A percentile compares a stretch with the other conserved stretches of the same genome.
These are phyloP conservation scores for Sialia sialis DNA, from an alignment of 2,113 vertebrate species.

Conservation along the genomic window DNA sequence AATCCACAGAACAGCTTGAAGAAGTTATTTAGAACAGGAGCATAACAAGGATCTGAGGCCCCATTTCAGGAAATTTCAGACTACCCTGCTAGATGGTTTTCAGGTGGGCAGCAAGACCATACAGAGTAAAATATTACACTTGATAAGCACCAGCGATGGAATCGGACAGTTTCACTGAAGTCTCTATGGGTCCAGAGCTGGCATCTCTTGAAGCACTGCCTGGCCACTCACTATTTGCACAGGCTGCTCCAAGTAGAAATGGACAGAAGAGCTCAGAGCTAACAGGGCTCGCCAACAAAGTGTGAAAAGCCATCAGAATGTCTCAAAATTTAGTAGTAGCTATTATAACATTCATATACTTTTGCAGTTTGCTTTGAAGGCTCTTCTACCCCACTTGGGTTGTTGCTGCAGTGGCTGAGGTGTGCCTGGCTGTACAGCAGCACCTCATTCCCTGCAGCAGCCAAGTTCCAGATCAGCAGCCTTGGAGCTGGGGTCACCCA, in stretches of 20 bases:
- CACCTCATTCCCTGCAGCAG: neutral
- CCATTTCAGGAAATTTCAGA: neutral
- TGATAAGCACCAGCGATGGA: neutral
- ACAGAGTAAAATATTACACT: neutral
- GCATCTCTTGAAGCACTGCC: neutral
- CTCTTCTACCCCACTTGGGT: neutral
- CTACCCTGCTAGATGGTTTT: neutral
- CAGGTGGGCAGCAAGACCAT: neutral
- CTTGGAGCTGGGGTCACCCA: neutral
- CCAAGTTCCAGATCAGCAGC: neutral
- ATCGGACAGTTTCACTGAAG: neutral
- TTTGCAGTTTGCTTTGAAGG: neutral
- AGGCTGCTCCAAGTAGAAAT: neutral
- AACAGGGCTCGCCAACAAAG: neutral
- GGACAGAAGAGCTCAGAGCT: neutral
- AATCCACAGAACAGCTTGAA: neutral
- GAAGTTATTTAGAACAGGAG: constrained; percentile 14
- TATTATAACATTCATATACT: neutral
- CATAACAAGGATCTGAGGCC: neutral
- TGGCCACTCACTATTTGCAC: neutral
- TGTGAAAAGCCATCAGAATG: neutral
- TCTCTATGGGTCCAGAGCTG: neutral
- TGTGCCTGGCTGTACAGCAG: neutral
- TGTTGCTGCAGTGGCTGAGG: neutral
- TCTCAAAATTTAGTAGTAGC: neutral